Base-by-base conservation (phyloP, 2,888 invertebrate genomes). In the Drosophila parthenogenetica region DNA sequence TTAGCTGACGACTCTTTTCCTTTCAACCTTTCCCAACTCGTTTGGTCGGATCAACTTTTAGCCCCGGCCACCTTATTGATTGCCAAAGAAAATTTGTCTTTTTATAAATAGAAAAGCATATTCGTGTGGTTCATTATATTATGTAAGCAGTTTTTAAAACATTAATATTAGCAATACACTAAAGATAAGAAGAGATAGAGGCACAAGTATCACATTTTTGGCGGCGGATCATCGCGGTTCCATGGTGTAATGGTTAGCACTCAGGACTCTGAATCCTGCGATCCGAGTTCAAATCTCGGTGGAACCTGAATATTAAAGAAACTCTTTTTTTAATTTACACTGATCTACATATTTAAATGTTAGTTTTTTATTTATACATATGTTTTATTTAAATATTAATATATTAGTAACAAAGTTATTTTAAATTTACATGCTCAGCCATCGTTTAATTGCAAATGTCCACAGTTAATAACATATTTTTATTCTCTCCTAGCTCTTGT, bases 231-330 rank as follows among this genome's bases (percentile, higher is more conserved):
- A 55, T 3, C 17, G 48, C 55, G 93, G 93, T 93, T 91, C 93
- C 93, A 93, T 93, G 93, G 93, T 93, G 93, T 93, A 93, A 93
- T 92, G 93, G 93, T 93, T 92, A 93, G 93, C 93, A 93, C 93
- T 93, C 92, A 92, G 93, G 93, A 93, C 93, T 92, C 91, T 92
- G 92, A 92, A 92, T 92, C 92, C 92, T 91, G 92, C 91, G 91
- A 92, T 91, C 92, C 92, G 92, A 92, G 92, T 92, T 92, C 92
- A 92, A 92, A 91, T 92, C 92, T 92, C 92, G 92, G 92, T 92
- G 91, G 91, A 89, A 92, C 92, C 54, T 69, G 50, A 64, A 22
- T 22, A 11, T 29, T n/a, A 1, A 10, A 22, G 11, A n/a, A 10
- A 16, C 13, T 39, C 14, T 54, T 65, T 51, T 14, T 32, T 8